These are phyloP conservation scores for Cataglyphis altisquamis DNA, from an alignment of 2,888 invertebrate genomes.

Conservation along the genomic window DNA sequence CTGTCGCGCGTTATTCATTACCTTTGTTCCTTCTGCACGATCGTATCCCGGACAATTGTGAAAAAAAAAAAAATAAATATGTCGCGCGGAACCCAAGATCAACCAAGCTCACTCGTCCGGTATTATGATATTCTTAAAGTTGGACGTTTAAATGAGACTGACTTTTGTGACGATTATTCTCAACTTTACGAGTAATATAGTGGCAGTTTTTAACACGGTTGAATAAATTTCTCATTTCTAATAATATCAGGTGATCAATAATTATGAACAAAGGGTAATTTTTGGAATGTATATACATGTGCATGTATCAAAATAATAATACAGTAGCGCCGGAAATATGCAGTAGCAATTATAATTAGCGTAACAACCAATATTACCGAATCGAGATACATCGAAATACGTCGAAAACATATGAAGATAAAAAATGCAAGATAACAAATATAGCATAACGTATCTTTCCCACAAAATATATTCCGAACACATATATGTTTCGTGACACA, in stretches of 20 bases:
- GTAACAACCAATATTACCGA: constrained; percentile 2
- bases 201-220: neutral
- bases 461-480: constrained; percentile 11
- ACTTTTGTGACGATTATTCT: neutral
- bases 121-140: constrained; percentile 25
- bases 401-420: neutral
- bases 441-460: constrained; percentile 4
- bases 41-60: constrained; percentile 51
- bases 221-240: neutral
- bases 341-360: neutral
- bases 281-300: neutral
- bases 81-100: constrained; percentile 16
- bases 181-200: neutral
- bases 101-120: constrained; percentile 5
- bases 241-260: neutral
- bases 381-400: neutral
- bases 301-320: neutral
- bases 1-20: constrained; percentile 66
- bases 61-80: constrained; percentile 46
- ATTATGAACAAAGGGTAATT: neutral
- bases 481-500: constrained; percentile 18
- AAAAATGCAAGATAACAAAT: neutral
- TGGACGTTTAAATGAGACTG: constrained; percentile 21
- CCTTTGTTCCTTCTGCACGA: constrained; percentile 53
- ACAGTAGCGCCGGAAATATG: neutral